Base-by-base conservation (phyloP, 2,113 vertebrate genomes). In the Talpa occidentalis region DNA sequence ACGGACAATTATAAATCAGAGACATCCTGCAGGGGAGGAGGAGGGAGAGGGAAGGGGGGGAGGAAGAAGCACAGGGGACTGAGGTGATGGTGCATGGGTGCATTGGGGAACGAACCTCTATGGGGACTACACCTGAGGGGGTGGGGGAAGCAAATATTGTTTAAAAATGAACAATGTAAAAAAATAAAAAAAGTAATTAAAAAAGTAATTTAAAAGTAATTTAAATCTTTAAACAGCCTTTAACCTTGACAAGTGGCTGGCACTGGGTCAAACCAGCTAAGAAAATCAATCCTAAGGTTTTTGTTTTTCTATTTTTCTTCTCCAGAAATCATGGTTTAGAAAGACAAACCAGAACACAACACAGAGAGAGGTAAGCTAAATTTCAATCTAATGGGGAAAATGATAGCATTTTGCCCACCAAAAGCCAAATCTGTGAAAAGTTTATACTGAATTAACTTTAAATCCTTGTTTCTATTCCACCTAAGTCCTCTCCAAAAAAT, bases 171-270 rank as follows among this genome's bases (percentile, higher is more conserved):
- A n/a, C n/a, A n/a, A n/a, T n/a, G n/a, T n/a, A n/a, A n/a, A n/a
- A n/a, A n/a, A n/a, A n/a, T n/a, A n/a, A n/a, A n/a, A n/a, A n/a
- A n/a, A n/a, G n/a, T n/a, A n/a, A n/a, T n/a, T n/a, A n/a, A n/a
- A n/a, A n/a, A n/a, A n/a, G n/a, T n/a, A n/a, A n/a, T n/a, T n/a
- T n/a, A n/a, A n/a, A n/a, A n/a, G n/a, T n/a, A n/a, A n/a, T n/a
- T n/a, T n/a, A 93, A 66, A 97, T 95, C 81, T 96, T 97, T 90
- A 95, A 95, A 69, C 66, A 42, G 84, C 5, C 94, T 95, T 95
- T 96, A 96, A 59, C 79, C 88, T 94, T 88, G 4, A 49, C 40
- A 95, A 94, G 37, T n/a, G 64, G 79, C 67, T 83, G 78, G 93
- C 26, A 37, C 14, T 62, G 78, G 76, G 81, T 52, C 1, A 15